phyloP scores from a whole-genome alignment of 1,140 invertebrate species.

The Camponotus vicinus region DNA sequence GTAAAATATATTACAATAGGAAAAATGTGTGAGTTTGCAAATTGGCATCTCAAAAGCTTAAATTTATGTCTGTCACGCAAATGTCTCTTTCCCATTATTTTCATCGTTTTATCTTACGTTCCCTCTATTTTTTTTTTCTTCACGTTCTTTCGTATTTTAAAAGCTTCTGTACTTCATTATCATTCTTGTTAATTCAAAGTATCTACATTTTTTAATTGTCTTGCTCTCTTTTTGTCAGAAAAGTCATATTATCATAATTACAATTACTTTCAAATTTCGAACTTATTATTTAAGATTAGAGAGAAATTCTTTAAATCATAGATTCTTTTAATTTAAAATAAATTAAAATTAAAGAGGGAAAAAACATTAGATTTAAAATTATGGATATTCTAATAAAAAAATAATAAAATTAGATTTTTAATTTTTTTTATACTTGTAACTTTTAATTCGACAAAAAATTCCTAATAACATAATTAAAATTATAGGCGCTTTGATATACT shows the following conservation, averaged over 20 bases:
- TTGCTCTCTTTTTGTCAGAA: not conserved
- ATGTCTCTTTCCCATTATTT: not conserved
- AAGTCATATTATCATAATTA: not conserved
- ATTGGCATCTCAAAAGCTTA: not conserved
- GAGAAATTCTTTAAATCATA: no score
- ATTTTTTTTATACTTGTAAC: not conserved
- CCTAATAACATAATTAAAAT: not conserved
- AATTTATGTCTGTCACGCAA: not conserved
- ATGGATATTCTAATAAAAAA: not conserved
- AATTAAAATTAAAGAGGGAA: not conserved
- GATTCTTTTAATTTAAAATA: not conserved
- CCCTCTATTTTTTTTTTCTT: not conserved
- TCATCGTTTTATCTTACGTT: slow-evolving; percentile 6
- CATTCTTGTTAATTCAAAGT: slow-evolving; percentile 13
- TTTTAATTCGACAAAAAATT: not conserved
- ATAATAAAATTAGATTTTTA: not conserved
- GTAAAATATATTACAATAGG: not conserved
- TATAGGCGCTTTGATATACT: not conserved
- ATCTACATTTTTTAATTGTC: slow-evolving; percentile 13
- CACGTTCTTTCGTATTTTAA: not conserved
- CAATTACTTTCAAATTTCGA: not conserved
- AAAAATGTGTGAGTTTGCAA: not conserved
- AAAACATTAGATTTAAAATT: not conserved
- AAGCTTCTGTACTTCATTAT: slow-evolving; percentile 35
- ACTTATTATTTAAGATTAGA: not conserved